phyloP scores from a whole-genome alignment of 2,113 vertebrate genomes.

The Lynx canadensis region DNA sequence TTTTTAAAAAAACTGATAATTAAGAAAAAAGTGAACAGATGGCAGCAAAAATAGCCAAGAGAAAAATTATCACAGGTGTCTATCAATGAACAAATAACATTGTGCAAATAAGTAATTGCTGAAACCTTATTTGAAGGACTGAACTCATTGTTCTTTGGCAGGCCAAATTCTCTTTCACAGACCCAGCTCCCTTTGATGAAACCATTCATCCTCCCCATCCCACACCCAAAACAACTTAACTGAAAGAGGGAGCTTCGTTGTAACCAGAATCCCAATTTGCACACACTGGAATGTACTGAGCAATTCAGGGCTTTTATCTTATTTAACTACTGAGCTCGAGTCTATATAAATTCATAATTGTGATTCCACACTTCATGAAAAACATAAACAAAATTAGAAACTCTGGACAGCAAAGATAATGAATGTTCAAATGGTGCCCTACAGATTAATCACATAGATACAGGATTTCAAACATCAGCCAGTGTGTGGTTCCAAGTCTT shows the following conservation, averaged over 20 bases:
- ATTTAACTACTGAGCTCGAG: slow-evolving; percentile 46
- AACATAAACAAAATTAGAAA: slow-evolving; percentile 74
- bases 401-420: slow-evolving; percentile 74
- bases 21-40: background rate
- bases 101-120: background rate
- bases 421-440: slow-evolving; percentile 76
- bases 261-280: slow-evolving; percentile 8
- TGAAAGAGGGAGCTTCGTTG: background rate
- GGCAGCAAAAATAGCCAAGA: background rate
- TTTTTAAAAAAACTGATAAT: background rate
- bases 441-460: slow-evolving; percentile 83
- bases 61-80: background rate
- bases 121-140: background rate
- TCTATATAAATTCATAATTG: slow-evolving; percentile 78
- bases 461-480: slow-evolving; percentile 80
- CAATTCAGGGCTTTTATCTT: slow-evolving; percentile 59
- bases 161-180: background rate
- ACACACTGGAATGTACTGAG: background rate
- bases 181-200: background rate
- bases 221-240: background rate
- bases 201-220: background rate
- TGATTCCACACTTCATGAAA: slow-evolving; percentile 74
- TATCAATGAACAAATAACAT: background rate
- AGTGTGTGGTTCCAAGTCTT: slow-evolving; percentile 66
- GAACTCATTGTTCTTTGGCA: background rate